These are phyloP conservation scores for Amphiura filiformis DNA, from an alignment of 35 echinoderm and acorn worm species.

Conservation along the genomic window DNA sequence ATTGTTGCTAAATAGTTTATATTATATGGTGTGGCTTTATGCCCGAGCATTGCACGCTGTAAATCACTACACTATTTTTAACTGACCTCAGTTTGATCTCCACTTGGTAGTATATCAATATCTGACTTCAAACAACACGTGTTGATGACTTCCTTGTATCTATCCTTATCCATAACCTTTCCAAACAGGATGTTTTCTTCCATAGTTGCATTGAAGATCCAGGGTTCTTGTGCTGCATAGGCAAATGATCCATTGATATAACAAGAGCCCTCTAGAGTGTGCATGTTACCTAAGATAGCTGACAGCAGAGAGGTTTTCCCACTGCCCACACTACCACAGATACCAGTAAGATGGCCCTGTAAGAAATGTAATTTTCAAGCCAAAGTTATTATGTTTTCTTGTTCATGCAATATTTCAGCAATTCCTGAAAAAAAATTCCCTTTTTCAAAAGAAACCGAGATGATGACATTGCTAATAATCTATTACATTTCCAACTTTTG, in stretches of 20 bases:
- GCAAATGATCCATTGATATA: constrained; percentile 69
- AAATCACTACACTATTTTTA: neutral
- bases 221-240: constrained; percentile 86
- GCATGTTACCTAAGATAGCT: constrained; percentile 82
- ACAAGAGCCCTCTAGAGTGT: constrained; percentile 61
- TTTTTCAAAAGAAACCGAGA: neutral
- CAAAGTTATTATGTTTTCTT: neutral
- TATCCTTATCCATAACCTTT: constrained; percentile 67
- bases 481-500: too few species aligned
- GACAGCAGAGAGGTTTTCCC: constrained; percentile 88
- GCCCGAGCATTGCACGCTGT: too few species aligned
- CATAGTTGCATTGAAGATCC: constrained; percentile 92
- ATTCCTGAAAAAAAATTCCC: neutral
- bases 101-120: constrained; percentile 77
- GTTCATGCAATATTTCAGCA: neutral
- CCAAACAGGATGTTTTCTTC: constrained; percentile 95
- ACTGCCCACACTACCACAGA: constrained; percentile 82
- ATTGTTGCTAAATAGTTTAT: too few species aligned
- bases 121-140: constrained; percentile 81
- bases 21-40: too few species aligned
- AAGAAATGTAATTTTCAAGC: neutral
- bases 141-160: constrained; percentile 58
- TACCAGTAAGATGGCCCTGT: constrained; percentile 77
- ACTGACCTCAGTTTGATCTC: constrained; percentile 98
- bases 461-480: neutral